phyloP scores from a whole-genome alignment of 2,888 invertebrate genomes.

The Drosophila peninsularis region DNA sequence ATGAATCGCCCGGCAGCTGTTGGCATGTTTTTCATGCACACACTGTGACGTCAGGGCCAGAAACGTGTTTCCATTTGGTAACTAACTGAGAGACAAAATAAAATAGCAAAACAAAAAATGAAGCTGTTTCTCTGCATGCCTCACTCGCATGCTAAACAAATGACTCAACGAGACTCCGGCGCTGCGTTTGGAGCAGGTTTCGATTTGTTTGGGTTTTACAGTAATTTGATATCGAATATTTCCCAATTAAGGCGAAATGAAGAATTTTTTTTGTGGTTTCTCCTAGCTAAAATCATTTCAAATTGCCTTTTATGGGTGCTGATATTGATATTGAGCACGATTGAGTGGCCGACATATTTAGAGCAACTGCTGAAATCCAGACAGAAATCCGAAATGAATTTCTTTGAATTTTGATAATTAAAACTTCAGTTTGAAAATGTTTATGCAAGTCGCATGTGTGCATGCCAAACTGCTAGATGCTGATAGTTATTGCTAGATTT shows the following conservation, averaged over 20 bases:
- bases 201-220: conserved; percentile 24
- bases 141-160: conserved; percentile 33
- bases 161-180: conserved; percentile 45
- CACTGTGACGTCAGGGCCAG: conserved; percentile 42
- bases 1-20: conserved; percentile 15
- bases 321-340: not conserved
- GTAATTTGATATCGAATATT: conserved; percentile 27
- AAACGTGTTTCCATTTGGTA: conserved; percentile 46
- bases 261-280: conserved; percentile 18
- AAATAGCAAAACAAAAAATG: conserved; percentile 3
- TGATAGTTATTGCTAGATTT: no score
- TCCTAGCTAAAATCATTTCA: conserved; percentile 14
- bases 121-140: conserved; percentile 29
- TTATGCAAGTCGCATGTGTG: not conserved
- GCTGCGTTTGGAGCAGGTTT: conserved; percentile 33
- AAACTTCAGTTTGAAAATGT: not conserved
- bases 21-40: conserved; percentile 11
- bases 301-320: conserved; percentile 1
- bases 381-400: not conserved
- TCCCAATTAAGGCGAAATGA: conserved; percentile 31
- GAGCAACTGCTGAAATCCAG: not conserved
- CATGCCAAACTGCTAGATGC: not conserved
- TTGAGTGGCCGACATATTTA: conserved; percentile 1
- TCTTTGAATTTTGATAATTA: not conserved
- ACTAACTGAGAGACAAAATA: conserved; percentile 7